Percentiles rank a stretch among this genome's conserved stretches.
phyloP scores from a whole-genome alignment of 1,140 invertebrate species.

The Lerema accius region DNA sequence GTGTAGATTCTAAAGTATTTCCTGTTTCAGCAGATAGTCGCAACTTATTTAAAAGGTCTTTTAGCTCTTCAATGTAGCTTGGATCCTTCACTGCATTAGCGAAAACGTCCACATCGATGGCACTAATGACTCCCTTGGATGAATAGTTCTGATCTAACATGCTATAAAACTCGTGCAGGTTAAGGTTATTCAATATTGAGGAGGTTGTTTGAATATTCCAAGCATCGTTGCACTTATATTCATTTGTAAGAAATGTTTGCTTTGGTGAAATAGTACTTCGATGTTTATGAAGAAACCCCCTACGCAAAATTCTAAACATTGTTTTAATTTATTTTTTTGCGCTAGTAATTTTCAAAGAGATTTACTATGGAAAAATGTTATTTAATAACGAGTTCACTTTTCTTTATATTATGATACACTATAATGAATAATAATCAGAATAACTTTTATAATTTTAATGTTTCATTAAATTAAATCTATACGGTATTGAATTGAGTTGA shows the following conservation, averaged over 20 bases:
- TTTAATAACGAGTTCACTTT: too few relatives aligned
- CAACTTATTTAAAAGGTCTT: conserved; percentile 87
- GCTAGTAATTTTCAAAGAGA: too few relatives aligned
- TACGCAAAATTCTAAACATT: conserved; percentile 33
- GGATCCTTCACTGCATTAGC: conserved; percentile 84
- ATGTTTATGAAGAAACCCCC: conserved; percentile 21
- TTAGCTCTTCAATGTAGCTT: conserved; percentile 85
- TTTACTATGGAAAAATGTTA: too few relatives aligned
- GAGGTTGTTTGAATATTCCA: conserved; percentile 86
- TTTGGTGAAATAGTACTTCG: conserved; percentile 15
- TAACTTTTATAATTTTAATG: too few relatives aligned
- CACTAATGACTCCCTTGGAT: conserved; percentile 83
- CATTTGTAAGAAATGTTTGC: conserved; percentile 83
- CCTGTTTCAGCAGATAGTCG: conserved; percentile 87
- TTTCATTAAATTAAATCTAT: too few relatives aligned
- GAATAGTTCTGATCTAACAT: conserved; percentile 85
- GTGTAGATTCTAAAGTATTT: conserved; percentile 89
- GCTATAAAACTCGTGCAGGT: conserved; percentile 85
- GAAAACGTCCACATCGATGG: conserved; percentile 90
- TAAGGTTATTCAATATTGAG: conserved; percentile 85
- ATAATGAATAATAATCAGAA: too few relatives aligned
- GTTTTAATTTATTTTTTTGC: too few relatives aligned
- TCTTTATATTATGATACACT: too few relatives aligned
- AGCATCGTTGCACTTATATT: conserved; percentile 86
- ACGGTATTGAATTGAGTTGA: too few relatives aligned